Evolutionary conservation across 2,888 invertebrate species (phyloP), one percentile per base, ranked within the genome.

Genomic region (Isoperla grammatica): DNA sequence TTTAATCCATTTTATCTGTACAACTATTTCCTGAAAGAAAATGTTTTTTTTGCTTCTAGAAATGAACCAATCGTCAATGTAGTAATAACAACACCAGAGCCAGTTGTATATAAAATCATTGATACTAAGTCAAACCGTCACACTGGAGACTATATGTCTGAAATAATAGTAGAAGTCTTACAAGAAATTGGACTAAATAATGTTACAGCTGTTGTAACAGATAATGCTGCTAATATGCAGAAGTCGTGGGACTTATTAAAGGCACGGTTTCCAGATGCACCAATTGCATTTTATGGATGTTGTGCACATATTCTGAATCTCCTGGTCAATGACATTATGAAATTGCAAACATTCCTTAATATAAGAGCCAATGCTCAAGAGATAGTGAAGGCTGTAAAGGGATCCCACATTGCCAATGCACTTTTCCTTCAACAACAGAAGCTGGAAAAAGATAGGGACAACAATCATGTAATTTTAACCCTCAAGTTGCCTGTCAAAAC

Each of bases 151-250:
- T 40, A 40, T 11, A 40, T 40, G 40, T 40, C 40, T 4, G 4
- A 3, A 3, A 40, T 40, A 6, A 40, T 40, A 15, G n/a, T 15
- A 13, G 40, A 40, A 6, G 40, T 40, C 5, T 40, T 40, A 12
- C n/a, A 6, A 5, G 40, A 40, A 40, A 40, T 13, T 40, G 40
- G 40, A 6, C 4, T 40, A 4, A 40, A 40, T 40, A n/a, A 15
- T 5, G n/a, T 40, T 40, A 6, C 4, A 4, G n/a, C 40, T 12
- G 40, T 40, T 4, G 40, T 40, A 12, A 57, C 58, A 9, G 68
- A 69, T 58, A 67, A 68, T 61, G 65, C 67, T 22, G 60, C 68
- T 9, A 61, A 61, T 11, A 67, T 67, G 64, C 65, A 66, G 61
- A 64, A 64, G 17, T 59, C 67, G 45, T 67, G 67, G 63, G 50